Conservation (phyloP, 2,113 vertebrate genomes). For the Miniopterus natalensis region DNA sequence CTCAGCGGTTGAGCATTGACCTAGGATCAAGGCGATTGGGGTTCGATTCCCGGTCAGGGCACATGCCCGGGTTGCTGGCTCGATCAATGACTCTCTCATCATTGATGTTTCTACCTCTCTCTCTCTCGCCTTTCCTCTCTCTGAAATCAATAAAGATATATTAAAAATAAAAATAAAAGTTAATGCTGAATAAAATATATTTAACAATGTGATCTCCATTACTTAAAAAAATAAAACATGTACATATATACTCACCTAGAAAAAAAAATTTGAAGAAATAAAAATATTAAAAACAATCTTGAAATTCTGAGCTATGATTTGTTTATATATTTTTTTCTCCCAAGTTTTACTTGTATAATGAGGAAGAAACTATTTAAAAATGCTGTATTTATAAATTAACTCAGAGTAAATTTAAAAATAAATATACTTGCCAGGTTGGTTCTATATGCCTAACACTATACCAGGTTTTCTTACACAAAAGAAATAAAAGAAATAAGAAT, state of each 20-base stretch:
- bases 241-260: background rate
- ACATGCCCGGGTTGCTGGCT: too few relatives aligned
- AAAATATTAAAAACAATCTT: constrained; percentile 42
- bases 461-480: background rate
- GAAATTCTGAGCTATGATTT: background rate
- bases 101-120: too few relatives aligned
- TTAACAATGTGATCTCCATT: constrained; percentile 41
- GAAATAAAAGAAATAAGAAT: background rate
- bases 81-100: too few relatives aligned
- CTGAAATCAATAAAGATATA: too few relatives aligned
- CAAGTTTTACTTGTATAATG: constrained; percentile 38
- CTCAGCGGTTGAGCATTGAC: too few relatives aligned
- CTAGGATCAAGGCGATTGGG: too few relatives aligned
- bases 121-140: too few relatives aligned
- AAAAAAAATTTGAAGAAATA: constrained; percentile 8
- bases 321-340: background rate
- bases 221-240: constrained; percentile 41
- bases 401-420: constrained; percentile 14
- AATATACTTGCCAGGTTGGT: background rate
- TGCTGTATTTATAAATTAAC: background rate
- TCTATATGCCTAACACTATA: background rate
- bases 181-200: background rate
- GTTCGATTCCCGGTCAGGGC: too few relatives aligned
- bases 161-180: background rate
- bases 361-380: background rate